Conservation (phyloP, 1,140 invertebrate species). For the Meloidogyne chitwoodi region DNA sequence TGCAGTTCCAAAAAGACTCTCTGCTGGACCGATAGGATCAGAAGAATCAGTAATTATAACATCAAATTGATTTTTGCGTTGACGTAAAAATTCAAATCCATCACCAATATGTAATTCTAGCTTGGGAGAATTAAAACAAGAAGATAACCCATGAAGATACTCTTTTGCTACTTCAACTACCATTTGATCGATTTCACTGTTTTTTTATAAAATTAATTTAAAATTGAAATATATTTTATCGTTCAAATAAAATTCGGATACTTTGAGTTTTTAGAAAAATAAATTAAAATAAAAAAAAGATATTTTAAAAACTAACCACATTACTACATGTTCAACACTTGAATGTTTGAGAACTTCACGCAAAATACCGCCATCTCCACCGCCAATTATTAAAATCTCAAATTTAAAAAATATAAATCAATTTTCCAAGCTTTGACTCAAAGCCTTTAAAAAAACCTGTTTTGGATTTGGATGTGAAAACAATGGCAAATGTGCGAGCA, state of each 20-base stretch:
- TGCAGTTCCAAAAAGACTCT: constrained; percentile 70
- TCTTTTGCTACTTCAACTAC: constrained; percentile 88
- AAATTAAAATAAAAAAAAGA: too few relatives aligned
- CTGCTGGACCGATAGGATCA: constrained; percentile 79
- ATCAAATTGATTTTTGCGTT: constrained; percentile 70
- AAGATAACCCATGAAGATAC: constrained; percentile 83
- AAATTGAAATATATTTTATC: too few relatives aligned
- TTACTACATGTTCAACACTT: constrained; percentile 75
- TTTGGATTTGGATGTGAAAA: constrained; percentile 82
- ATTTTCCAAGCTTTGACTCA: too few relatives aligned
- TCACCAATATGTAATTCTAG: constrained; percentile 80
- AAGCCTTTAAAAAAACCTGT: constrained; percentile 71
- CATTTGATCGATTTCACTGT: constrained; percentile 77
- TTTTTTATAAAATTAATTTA: neutral
- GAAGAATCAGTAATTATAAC: constrained; percentile 97
- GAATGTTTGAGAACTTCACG: constrained; percentile 91
- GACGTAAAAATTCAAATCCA: constrained; percentile 88
- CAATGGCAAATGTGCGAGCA: constrained; percentile 84
- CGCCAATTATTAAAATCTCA: constrained; percentile 87
- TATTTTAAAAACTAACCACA: constrained; percentile 65
- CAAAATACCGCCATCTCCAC: constrained; percentile 91
- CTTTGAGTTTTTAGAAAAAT: too few relatives aligned
- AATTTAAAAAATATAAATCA: constrained; percentile 1
- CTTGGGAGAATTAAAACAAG: constrained; percentile 78
- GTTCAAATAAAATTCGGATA: too few relatives aligned